Evolutionary conservation across 1,140 invertebrate species (phyloP), one percentile per base, ranked within the genome.

Genomic region (Macrotrachela quadricornifera): DNA sequence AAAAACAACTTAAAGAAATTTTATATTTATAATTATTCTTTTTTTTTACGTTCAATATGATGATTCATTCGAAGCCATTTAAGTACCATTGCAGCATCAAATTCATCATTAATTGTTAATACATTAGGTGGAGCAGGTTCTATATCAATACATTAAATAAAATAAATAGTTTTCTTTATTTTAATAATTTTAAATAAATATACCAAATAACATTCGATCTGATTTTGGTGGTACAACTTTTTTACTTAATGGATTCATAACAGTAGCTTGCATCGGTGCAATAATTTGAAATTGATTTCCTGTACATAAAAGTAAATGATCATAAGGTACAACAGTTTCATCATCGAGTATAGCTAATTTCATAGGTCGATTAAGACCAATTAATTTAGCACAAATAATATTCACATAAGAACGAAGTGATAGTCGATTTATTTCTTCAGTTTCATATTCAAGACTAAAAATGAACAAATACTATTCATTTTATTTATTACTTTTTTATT

Each of bases 371-470:
- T 70, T 62, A 44, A 70, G 65, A 11, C 57, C 54, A 16, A 66
- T 68, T 66, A 69, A 66, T 56, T 64, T 65, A 10, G 68, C 67
- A 56, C 65, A 64, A 16, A 71, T 64, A 21, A 68, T 59, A 55
- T 66, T 70, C 16, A 69, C 60, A 60, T 62, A 69, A 14, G 65
- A 63, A 17, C 65, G 54, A 36, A 71, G 57, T n/a, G 66, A 62
- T 30, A 62, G 58, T 45, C 12, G 46, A n/a, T n/a, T n/a, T n/a
- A n/a, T n/a, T n/a, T n/a, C n/a, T n/a, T 60, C 61, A 15, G 64
- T 61, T 56, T 62, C 63, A 11, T 65, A 62, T 17, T 63, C 59
- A 36, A 63, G 59, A 39, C 46, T 60, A 56, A 64, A 69, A 55
- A 63, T 64, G 57, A 60, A 60, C 45, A 62, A 64, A 56, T 10